phyloP scores from a whole-genome alignment of 2,113 vertebrate genomes.

The Dipodomys spectabilis region DNA sequence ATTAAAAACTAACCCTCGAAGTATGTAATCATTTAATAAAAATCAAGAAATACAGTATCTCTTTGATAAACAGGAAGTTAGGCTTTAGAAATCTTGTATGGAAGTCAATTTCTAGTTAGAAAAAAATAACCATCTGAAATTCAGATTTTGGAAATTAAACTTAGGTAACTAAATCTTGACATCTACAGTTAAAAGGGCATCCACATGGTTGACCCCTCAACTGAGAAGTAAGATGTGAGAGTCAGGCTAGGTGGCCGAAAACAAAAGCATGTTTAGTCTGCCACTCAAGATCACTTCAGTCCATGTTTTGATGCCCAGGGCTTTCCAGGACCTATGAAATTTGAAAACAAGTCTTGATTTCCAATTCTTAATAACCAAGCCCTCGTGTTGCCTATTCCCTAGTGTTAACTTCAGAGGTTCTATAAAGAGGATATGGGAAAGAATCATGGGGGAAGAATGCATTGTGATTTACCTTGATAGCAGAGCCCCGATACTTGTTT shows the following conservation, averaged over 20 bases:
- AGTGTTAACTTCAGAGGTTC: constrained; percentile 71
- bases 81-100: constrained; percentile 45
- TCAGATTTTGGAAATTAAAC: constrained; percentile 61
- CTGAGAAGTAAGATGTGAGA: constrained; percentile 33
- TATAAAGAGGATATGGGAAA: constrained; percentile 72
- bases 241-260: constrained; percentile 38
- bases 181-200: constrained; percentile 61
- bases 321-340: constrained; percentile 14
- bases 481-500: constrained; percentile 82
- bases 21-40: constrained; percentile 60
- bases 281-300: neutral
- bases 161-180: neutral
- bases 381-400: constrained; percentile 57
- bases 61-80: constrained; percentile 43
- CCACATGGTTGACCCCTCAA: constrained; percentile 54
- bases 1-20: constrained; percentile 49
- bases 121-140: constrained; percentile 58
- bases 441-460: constrained; percentile 77
- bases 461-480: constrained; percentile 80
- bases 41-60: constrained; percentile 39
- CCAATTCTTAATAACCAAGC: constrained; percentile 48
- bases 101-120: constrained; percentile 46
- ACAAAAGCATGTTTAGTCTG: neutral
- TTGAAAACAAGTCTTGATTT: constrained; percentile 18
- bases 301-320: constrained; percentile 59